Base-by-base conservation (phyloP, 2,113 vertebrate genomes). In the Merops nubicus region DNA sequence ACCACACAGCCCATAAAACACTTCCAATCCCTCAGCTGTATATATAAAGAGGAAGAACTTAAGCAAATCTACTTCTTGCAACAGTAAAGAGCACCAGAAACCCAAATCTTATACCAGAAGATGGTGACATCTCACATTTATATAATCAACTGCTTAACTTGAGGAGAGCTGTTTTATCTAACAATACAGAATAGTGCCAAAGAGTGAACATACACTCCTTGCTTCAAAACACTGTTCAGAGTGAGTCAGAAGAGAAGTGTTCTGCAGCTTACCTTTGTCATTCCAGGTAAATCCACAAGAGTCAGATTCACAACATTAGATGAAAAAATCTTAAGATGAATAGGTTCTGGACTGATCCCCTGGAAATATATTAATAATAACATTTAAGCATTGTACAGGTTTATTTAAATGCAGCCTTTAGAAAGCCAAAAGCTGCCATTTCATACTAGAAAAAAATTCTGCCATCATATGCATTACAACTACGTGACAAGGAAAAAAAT, bases 311-410 rank as follows among this genome's bases (percentile, higher is more conserved):
- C 99, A 79, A 99, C 99, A 57, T 99, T 97, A 43, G 99, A 98
- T 26, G 99, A 99, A 98, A 99, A 99, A 96, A 99, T 98, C 97
- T 99, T 99, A 81, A 99, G 98, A 91, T 99, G 99, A 97, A 99
- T 99, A 8, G 99, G 99, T 91, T 99, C 99, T 92, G 99, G 98
- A 92, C 99, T 99, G 85, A 99, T 99, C 22, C 99, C 99, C 99
- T 99, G 96, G 19, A 97, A 97, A 97, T 65, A 70, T 11, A 91
- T 92, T 76, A 92, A 83, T 73, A 89, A 88, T 6, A 92, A 75
- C 33, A 40, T 48, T 70, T 16, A 78, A 75, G 69, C 56, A 83
- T 5, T 36, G 8, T 8, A 53, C 14, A 64, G 17, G 11, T 56
- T 72, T 89, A 63, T 31, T 70, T 64, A 68, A 83, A 59, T 28